Evolutionary conservation across 1,140 invertebrate species (phyloP), one percentile per base, ranked within the genome.

Genomic region (Aphis gossypii): DNA sequence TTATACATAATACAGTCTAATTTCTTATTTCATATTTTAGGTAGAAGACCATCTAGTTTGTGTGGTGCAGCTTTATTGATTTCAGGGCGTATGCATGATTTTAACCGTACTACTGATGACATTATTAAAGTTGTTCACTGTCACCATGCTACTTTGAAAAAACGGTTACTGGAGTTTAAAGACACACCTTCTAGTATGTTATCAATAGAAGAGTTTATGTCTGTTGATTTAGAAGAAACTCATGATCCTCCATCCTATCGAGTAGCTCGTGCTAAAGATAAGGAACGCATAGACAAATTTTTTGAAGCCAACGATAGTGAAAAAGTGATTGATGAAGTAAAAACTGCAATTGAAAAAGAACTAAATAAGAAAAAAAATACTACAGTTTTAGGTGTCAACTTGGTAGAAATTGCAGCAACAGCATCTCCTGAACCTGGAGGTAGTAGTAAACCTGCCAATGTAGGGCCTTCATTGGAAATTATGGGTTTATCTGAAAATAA

Each of bases 231-330:
- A 91, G 99, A 99, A 95, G 98, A 99, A 94, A 98, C 99, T 95
- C 98, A 99, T n/a, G 99, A 99, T 96, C 99, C 99, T 48, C 98
- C 98, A 0, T 97, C 98, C 1, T 99, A 99, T 95, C 99, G 98
- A 96, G 97, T 97, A 9, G 98, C 98, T 0, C 96, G 98, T 87
- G 97, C 97, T 95, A 98, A 98, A 94, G 98, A 98, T 95, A 97
- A 97, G 93, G 97, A 98, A 95, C 95, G 97, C 84, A 95, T 95
- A 21, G 84, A 68, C 7, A 92, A 94, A 35, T 68, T 86, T 88
- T 83, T 87, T 38, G 84, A 92, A 48, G 56, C 82, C 44, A 90
- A 93, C 14, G 92, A 94, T 35, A 82, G 41, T 44, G 88, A 86
- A 83, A 94, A 94, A 92, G 38, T 92, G 11, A 84, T 88, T 44